Base-by-base conservation (phyloP, 1,140 invertebrate species). In the Macrosteles quadrilineatus region DNA sequence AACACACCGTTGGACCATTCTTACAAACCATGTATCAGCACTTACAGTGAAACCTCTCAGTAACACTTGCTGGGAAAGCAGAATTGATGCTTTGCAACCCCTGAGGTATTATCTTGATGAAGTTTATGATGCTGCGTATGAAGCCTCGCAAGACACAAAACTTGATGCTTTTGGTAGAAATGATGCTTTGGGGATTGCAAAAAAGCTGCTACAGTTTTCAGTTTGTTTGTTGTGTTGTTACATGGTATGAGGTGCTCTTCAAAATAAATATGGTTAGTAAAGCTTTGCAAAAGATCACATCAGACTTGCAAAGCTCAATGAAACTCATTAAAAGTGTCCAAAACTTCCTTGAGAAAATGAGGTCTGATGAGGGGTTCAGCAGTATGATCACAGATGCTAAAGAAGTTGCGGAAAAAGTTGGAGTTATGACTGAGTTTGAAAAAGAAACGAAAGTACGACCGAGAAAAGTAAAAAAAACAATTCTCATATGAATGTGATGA, bases 191-290 rank as follows among this genome's bases (percentile, higher is more conserved):
- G 67, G 50, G 19, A 31, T 69, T 30, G 21, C 29, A 30, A 59
- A 30, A 69, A 69, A 59, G 62, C 27, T 17, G 30, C 67, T 62
- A n/a, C n/a, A 27, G 55, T 55, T 69, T 59, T 62, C 25, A 43
- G 29, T 69, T 59, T 27, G 25, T 69, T 19, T 69, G 47, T 69
- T 69, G 47, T 30, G 9, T 69, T n/a, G 36, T 45, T n/a, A 69
- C 50, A 62, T 69, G 50, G 67, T 32, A 31, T 69, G 53, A 69
- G n/a, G 53, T 69, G 19, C 30, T 68, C 11, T 68, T 68, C 43
- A 59, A 59, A 68, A 68, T 68, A 68, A 68, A 68, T 55, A 23
- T 68, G 43, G 66, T 68, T 59, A 68, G 66, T 29, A 68, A 68
- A 55, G 55, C 66, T 19, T 29, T 68, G n/a, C 66, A 68, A 29